phyloP scores from a whole-genome alignment of 2,888 invertebrate species.

The Elysia crispata region DNA sequence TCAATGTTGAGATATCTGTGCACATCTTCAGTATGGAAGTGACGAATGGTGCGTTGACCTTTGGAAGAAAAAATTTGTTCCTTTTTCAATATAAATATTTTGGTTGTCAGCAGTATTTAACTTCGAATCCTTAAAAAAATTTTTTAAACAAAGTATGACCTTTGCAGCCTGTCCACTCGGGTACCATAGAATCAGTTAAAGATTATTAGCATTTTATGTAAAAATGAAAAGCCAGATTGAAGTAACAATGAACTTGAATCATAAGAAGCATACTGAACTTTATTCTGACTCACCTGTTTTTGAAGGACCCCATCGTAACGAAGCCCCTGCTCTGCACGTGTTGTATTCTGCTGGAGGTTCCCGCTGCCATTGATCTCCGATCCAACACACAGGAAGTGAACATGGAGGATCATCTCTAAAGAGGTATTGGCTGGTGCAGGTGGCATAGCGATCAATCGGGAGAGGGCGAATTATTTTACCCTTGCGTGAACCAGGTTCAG shows the following conservation, averaged over 20 bases:
- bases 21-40: constrained; percentile 70
- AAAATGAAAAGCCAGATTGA: too few relatives aligned
- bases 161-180: too few relatives aligned
- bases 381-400: constrained; percentile 67
- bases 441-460: constrained; percentile 63
- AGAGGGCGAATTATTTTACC: constrained; percentile 26
- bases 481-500: constrained; percentile 9
- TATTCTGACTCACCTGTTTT: constrained; percentile 69
- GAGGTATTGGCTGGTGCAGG: constrained; percentile 66
- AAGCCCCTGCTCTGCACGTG: constrained; percentile 71
- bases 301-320: constrained; percentile 75
- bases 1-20: constrained; percentile 75
- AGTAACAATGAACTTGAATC: too few relatives aligned
- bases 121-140: too few relatives aligned
- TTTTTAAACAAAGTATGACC: too few relatives aligned
- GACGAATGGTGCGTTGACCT: constrained; percentile 67
- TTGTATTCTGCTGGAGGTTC: constrained; percentile 69
- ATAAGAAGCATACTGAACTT: too few relatives aligned
- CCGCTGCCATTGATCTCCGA: constrained; percentile 69
- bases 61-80: background rate
- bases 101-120: too few relatives aligned
- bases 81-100: too few relatives aligned
- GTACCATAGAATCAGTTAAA: too few relatives aligned
- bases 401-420: constrained; percentile 63
- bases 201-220: too few relatives aligned